These are phyloP conservation scores for Podarcis raffonei DNA, from an alignment of 2,113 vertebrate genomes.

Conservation along the genomic window DNA sequence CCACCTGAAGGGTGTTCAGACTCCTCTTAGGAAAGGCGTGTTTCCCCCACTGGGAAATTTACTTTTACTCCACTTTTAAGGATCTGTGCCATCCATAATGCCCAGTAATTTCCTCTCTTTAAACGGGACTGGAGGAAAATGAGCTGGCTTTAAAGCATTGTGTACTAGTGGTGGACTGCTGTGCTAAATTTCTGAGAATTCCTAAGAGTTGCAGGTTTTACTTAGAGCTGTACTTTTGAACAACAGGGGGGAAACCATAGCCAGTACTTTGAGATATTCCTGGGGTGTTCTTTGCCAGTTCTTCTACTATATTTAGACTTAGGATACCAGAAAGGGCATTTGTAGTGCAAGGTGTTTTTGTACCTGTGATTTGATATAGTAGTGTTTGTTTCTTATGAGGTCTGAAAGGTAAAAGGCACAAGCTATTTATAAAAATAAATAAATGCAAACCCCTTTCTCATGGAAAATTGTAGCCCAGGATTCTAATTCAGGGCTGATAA, in stretches of 20 bases:
- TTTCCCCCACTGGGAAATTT: not conserved
- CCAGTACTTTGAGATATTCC: not conserved
- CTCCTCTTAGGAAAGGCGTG: not conserved
- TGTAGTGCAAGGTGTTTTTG: not conserved
- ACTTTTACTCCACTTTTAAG: not conserved
- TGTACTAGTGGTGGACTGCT: not conserved
- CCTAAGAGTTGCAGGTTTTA: not conserved
- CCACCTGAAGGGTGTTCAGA: not conserved
- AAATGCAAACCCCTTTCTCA: not conserved
- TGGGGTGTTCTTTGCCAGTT: not conserved
- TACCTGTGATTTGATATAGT: not conserved
- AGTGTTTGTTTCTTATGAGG: not conserved
- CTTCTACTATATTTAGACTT: not conserved
- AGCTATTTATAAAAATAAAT: not conserved
- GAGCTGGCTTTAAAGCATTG: not conserved
- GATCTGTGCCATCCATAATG: not conserved
- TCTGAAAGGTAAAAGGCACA: not conserved
- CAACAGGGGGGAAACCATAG: too few species aligned
- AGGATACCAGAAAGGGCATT: not conserved
- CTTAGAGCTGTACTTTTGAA: not conserved
- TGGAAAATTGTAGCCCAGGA: not conserved
- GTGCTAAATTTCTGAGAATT: not conserved
- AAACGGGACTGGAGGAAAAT: not conserved
- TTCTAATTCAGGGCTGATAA: not conserved
- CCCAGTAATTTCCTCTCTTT: too few species aligned